A percentile compares a stretch with the other conserved stretches of the same genome.
phyloP scores from a whole-genome alignment of 2,797 vertebrate genomes.

The Pristis pectinata region DNA sequence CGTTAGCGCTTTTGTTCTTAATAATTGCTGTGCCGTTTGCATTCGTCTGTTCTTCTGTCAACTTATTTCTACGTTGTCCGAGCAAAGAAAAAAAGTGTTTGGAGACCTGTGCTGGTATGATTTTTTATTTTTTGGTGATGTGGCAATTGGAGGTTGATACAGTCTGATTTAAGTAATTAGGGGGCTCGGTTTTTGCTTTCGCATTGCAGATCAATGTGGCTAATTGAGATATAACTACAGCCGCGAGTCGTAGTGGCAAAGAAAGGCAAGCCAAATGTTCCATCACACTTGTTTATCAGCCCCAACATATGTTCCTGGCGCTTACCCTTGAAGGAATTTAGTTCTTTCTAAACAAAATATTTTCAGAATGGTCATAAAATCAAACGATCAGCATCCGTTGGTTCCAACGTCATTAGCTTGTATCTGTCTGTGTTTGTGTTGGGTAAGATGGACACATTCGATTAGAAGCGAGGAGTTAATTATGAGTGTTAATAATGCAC shows the following conservation, averaged over 20 bases:
- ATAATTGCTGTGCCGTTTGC: not conserved
- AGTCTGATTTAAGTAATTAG: not conserved
- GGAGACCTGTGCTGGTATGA: not conserved
- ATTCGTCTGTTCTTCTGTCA: not conserved
- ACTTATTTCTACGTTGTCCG: not conserved
- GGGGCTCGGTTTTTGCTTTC: not conserved
- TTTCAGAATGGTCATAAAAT: constrained; percentile 13
- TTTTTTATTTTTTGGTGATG: not conserved
- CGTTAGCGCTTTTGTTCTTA: too few species aligned
- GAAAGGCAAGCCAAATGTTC: not conserved
- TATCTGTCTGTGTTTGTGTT: constrained; percentile 17
- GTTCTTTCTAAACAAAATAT: not conserved
- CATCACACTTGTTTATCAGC: not conserved
- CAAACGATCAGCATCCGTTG: constrained; percentile 18
- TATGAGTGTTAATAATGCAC: constrained; percentile 35
- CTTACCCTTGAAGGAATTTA: constrained; percentile 22
- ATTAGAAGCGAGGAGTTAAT: constrained; percentile 36
- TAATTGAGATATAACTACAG: not conserved
- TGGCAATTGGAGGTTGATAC: not conserved
- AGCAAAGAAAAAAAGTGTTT: not conserved
- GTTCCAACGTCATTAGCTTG: constrained; percentile 8
- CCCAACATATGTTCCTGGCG: constrained; percentile 16
- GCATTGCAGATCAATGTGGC: not conserved
- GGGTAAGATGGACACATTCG: constrained; percentile 30
- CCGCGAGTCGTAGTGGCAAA: not conserved